Percentiles rank a stretch among this genome's conserved stretches.
Conservation (phyloP, 1,140 invertebrate genomes). For the Thaumetopoea pityocampa region DNA sequence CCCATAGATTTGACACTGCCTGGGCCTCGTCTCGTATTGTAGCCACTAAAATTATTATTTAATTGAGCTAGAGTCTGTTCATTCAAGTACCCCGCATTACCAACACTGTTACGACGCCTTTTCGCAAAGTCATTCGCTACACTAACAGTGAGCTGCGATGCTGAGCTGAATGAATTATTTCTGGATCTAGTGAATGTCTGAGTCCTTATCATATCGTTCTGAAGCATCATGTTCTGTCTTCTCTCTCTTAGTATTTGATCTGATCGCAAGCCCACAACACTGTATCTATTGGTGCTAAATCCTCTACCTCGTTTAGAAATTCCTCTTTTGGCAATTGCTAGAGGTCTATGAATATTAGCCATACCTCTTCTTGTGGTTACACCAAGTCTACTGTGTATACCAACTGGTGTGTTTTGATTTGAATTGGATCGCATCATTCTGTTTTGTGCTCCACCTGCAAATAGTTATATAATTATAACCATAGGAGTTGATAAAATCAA, state of each 20-base stretch:
- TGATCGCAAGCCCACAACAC: conserved; percentile 58
- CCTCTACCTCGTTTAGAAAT: conserved; percentile 61
- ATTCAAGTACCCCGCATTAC: conserved; percentile 53
- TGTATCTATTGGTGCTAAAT: conserved; percentile 52
- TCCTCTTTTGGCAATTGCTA: conserved; percentile 60
- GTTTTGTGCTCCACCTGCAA: conserved; percentile 40
- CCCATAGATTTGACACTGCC: conserved; percentile 60
- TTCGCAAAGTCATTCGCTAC: conserved; percentile 64
- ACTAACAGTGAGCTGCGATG: conserved; percentile 62
- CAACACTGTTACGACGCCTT: conserved; percentile 59
- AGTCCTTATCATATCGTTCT: conserved; percentile 52
- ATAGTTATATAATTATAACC: conserved; percentile 1
- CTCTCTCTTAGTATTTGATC: conserved; percentile 62
- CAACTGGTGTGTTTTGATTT: conserved; percentile 34
- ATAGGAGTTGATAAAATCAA: too few relatives aligned
- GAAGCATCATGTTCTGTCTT: conserved; percentile 34
- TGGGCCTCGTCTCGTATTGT: conserved; percentile 49
- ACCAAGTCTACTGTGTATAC: conserved; percentile 58
- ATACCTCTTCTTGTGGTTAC: conserved; percentile 39
- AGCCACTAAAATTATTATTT: conserved; percentile 54
- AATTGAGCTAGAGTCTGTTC: conserved; percentile 54
- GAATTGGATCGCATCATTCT: conserved; percentile 40
- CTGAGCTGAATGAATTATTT: conserved; percentile 55
- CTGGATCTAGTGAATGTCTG: conserved; percentile 65
- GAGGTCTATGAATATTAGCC: conserved; percentile 37